Evolutionary conservation across 2,888 invertebrate species (phyloP), one percentile per base, ranked within the genome.

Genomic region (Oconnorella tubifera): DNA sequence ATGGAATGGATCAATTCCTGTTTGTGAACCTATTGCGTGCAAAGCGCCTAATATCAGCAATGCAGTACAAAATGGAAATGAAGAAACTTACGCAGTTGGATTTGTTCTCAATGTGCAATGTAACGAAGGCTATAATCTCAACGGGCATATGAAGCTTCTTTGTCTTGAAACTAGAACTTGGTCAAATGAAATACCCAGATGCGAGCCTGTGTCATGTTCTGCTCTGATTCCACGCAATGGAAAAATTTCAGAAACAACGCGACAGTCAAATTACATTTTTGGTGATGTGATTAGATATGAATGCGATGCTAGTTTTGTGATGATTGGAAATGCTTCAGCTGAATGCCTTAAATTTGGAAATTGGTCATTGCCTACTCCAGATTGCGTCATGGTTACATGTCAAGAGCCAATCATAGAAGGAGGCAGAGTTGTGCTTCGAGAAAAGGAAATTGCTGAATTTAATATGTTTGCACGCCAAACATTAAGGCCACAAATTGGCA

Each of bases 321-420:
- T 75, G 73, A 77, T 71, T 76, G 87, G 78, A 10, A 83, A 83
- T 70, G 82, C 81, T 71, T 85, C 88, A 57, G 80, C 88, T 64
- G 81, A 88, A 6, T 89, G 89, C 74, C 85, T 85, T 67, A 85
- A 84, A 64, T 85, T 87, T 76, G 88, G 87, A 0, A 84, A 83
- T 10, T 89, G 89, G 89, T 87, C 87, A 10, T 89, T 89, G 2
- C 82, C 80, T 19, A 83, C 86, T 56, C 84, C 88, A 1, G 81
- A 83, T 33, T 89, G 89, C 78, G 83, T 86, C 33, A 50, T 28
- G 23, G 59, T 58, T 31, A 33, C 48, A 27, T 56, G 56, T 27
- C 32, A 25, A 27, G 33, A 32, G 14, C 53, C 40, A n/a, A 33
- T 33, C 19, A 40, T 40, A 40, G 40, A 40, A 10, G 40, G 40